Evolutionary conservation across 2,113 vertebrate genomes (phyloP), one percentile per base, ranked within the genome.

Genomic region (Chaetodon auriga): DNA sequence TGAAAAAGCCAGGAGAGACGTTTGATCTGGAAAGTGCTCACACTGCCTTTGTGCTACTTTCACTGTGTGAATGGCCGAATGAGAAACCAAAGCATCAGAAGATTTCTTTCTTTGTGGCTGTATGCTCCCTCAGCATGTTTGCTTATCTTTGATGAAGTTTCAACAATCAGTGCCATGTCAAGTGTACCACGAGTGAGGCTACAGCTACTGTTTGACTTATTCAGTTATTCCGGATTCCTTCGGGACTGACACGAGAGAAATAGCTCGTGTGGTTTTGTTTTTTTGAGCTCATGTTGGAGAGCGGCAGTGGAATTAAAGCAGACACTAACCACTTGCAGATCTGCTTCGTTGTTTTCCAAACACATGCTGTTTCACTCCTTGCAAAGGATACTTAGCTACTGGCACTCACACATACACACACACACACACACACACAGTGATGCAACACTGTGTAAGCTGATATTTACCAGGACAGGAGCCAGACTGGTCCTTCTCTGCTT

Each of bases 261-360:
- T 70, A 48, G 69, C 54, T 77, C 87, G 23, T 49, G 36, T 78
- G 53, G 48, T 61, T 78, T 30, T 30, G 1, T 30, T 30, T 30
- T 3, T 73, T 51, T 60, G 13, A 58, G 21, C 55, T 12, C 36
- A 60, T 55, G 51, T 60, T 87, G 74, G 76, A 70, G 36, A 41
- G 11, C 36, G 54, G 38, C 53, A 68, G 70, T 64, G 58, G 64
- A 84, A 83, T 83, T 86, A 87, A 86, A 81, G 58, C 30, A 84
- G 79, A 82, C 68, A n/a, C 76, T 87, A 87, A 89, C 71, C 72
- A 78, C 77, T 89, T 85, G 68, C 88, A 89, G 83, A 89, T 84
- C 77, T 72, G 36, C 45, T 25, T 36, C 36, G 25, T 51, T 73
- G 62, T 64, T 86, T 83, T 78, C 87, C 82, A 87, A 83, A 83